Evolutionary conservation across 1,140 invertebrate species (phyloP).

Genomic region (Zaprionus taronus): DNA sequence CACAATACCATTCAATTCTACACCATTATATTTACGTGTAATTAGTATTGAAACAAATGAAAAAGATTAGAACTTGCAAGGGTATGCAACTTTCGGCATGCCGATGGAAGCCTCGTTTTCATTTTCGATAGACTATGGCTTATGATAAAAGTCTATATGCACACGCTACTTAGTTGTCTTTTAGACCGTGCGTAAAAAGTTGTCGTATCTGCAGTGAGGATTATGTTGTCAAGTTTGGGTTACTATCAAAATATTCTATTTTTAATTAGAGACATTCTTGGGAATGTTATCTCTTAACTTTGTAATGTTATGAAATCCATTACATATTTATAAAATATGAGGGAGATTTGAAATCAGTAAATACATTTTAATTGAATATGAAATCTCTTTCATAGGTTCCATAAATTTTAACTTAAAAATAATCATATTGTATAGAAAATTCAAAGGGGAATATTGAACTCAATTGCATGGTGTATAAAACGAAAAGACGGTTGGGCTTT

Average conservation of each 20-base stretch:
- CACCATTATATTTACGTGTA: no score
- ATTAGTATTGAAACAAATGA: no score
- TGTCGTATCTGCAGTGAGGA: not conserved
- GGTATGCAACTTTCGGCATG: no score
- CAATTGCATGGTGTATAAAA: not conserved
- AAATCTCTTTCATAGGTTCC: not conserved
- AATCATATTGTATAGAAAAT: not conserved
- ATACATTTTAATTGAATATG: no score
- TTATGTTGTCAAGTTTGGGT: not conserved
- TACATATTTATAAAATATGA: no score
- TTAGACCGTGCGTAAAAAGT: not conserved
- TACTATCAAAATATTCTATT: not conserved
- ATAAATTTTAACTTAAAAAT: not conserved
- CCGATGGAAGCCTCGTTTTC: not conserved
- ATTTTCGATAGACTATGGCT: constrained; percentile 31
- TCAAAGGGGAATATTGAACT: not conserved
- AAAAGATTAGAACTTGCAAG: no score
- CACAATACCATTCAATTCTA: no score
- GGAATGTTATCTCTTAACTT: no score
- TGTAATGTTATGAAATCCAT: no score
- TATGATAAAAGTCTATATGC: constrained; percentile 23
- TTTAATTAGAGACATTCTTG: not conserved
- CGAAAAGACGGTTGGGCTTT: not conserved
- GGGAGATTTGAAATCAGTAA: no score
- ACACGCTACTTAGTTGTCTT: constrained; percentile 1